These are phyloP conservation scores for Menidia beryllina DNA, from an alignment of 2,113 vertebrate genomes.

Conservation along the genomic window DNA sequence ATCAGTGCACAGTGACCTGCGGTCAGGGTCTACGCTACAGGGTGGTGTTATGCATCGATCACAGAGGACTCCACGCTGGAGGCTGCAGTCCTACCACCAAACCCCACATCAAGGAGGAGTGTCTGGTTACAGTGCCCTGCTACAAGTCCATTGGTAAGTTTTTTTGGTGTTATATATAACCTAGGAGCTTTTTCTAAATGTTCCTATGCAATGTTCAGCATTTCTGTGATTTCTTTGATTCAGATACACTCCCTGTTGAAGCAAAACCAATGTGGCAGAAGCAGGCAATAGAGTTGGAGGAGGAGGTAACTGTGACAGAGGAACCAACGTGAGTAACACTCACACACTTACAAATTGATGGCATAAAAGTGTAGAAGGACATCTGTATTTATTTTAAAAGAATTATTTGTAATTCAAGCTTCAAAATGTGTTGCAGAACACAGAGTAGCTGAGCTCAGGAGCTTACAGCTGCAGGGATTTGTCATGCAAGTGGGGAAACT, in stretches of 20 bases:
- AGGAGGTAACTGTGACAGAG: slow-evolving; percentile 86
- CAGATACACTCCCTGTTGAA: slow-evolving; percentile 93
- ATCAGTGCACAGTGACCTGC: slow-evolving; percentile 95
- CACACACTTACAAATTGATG: not conserved
- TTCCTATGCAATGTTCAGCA: not conserved
- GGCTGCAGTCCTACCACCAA: slow-evolving; percentile 94
- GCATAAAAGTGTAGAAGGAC: not conserved
- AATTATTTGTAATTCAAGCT: not conserved
- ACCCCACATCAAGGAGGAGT: slow-evolving; percentile 97
- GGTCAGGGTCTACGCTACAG: slow-evolving; percentile 96
- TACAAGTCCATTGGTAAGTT: slow-evolving; percentile 90
- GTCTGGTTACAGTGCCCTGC: slow-evolving; percentile 91
- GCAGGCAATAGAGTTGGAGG: slow-evolving; percentile 95
- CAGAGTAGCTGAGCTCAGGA: not conserved
- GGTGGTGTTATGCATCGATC: slow-evolving; percentile 95
- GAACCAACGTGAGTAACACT: slow-evolving; percentile 91
- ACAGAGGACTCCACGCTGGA: slow-evolving; percentile 92
- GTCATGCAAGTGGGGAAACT: slow-evolving; percentile 29
- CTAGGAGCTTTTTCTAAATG: not conserved
- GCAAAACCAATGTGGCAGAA: slow-evolving; percentile 96
- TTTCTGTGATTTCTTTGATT: slow-evolving; percentile 16
- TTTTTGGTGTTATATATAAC: not conserved
- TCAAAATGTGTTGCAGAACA: not conserved
- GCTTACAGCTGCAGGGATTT: slow-evolving; percentile 14
- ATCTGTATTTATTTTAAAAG: not conserved